phyloP scores from a whole-genome alignment of 2,888 invertebrate species.

The Cheiracanthium punctorium region DNA sequence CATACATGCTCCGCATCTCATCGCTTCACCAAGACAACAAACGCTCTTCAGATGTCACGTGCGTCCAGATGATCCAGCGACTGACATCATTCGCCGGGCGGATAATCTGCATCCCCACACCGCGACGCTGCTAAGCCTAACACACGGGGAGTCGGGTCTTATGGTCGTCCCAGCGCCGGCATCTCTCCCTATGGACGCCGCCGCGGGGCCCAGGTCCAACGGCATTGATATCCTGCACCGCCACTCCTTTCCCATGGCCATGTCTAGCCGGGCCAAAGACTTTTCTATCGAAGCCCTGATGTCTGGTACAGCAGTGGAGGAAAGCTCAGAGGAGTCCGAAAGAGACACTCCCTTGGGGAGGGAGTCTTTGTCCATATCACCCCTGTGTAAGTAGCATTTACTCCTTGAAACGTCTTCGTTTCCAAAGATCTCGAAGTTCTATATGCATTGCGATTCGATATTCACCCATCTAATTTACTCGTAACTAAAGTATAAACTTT shows the following conservation, averaged over 20 bases:
- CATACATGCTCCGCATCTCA: no score
- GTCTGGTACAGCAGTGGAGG: constrained; percentile 50
- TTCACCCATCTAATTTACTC: no score
- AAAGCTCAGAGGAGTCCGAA: constrained; percentile 57
- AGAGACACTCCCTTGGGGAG: constrained; percentile 49
- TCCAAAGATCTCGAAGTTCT: no score
- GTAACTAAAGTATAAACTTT: no score
- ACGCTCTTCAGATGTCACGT: neutral
- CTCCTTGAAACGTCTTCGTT: no score
- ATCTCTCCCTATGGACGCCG: constrained; percentile 59
- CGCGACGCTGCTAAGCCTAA: constrained; percentile 57
- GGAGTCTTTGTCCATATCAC: constrained; percentile 46
- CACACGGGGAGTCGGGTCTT: constrained; percentile 39
- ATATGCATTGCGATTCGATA: no score
- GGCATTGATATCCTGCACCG: constrained; percentile 44
- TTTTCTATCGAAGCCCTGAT: constrained; percentile 72
- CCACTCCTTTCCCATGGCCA: constrained; percentile 31
- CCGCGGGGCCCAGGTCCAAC: constrained; percentile 65
- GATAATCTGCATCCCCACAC: neutral
- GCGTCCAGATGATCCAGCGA: neutral
- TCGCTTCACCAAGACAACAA: no score
- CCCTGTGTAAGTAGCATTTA: constrained; percentile 48
- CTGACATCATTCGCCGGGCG: neutral
- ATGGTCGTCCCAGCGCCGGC: constrained; percentile 65
- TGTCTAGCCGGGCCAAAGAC: constrained; percentile 68